A percentile compares a stretch with the other conserved stretches of the same genome.
Evolutionary conservation across 2,113 vertebrate species (phyloP).

Genomic region (Thinocorus orbignyianus): DNA sequence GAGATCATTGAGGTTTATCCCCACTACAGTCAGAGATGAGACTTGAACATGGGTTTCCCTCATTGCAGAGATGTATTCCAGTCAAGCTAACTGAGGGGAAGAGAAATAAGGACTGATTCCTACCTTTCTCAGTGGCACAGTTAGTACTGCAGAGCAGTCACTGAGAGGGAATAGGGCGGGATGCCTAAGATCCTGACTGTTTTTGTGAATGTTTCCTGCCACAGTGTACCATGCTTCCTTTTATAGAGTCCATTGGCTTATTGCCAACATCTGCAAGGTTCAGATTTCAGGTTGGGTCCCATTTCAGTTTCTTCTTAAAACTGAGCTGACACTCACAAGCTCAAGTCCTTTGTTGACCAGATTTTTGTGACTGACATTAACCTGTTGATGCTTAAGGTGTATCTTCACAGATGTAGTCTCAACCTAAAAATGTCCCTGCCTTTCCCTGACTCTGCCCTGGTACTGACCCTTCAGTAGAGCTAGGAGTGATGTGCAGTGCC

Average conservation of each 20-base stretch:
- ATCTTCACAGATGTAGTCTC: not conserved
- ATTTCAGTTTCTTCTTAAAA: not conserved
- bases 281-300: not conserved
- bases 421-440: not conserved
- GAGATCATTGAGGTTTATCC: not conserved
- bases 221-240: not conserved
- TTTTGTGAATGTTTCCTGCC: not conserved
- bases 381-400: not conserved
- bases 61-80: not conserved
- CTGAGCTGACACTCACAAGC: not conserved
- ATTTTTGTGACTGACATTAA: not conserved
- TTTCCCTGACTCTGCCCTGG: not conserved
- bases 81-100: not conserved
- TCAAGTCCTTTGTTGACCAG: not conserved
- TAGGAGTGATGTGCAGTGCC: not conserved
- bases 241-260: not conserved
- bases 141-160: not conserved
- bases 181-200: fast-evolving
- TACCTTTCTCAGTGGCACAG: not conserved
- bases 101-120: not conserved
- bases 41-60: not conserved
- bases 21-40: not conserved
- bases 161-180: not conserved
- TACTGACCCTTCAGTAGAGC: not conserved
- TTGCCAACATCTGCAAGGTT: not conserved